Percentiles rank a stretch among this genome's conserved stretches.
Conservation (phyloP, 1,140 invertebrate species). For the Asobara japonica region DNA sequence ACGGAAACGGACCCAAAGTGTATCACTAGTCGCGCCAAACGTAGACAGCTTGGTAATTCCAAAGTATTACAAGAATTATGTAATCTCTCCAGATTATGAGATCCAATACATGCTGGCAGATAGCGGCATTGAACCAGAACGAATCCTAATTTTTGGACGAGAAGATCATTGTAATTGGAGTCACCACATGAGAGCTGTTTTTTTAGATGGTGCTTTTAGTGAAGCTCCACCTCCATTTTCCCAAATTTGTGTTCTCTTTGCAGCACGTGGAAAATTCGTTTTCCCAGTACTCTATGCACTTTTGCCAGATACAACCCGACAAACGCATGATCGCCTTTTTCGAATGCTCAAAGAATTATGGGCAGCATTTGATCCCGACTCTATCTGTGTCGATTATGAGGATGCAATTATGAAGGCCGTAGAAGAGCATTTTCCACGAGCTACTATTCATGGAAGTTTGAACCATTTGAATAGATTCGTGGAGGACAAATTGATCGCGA, state of each 20-base stretch:
- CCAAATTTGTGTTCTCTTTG: neutral
- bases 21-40: too few species aligned
- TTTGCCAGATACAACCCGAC: conserved; percentile 16
- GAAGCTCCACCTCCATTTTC: neutral
- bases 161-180: conserved; percentile 22
- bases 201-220: neutral
- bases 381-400: too few species aligned
- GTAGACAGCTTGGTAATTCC: neutral
- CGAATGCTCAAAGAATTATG: too few species aligned
- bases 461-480: too few species aligned
- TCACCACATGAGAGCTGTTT: neutral
- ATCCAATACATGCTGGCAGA: conserved; percentile 17
- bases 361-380: too few species aligned
- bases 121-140: conserved; percentile 1
- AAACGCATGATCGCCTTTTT: conserved; percentile 11
- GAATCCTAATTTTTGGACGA: conserved; percentile 23
- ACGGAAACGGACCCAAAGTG: too few species aligned
- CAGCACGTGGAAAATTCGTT: neutral
- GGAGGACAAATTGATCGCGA: too few species aligned
- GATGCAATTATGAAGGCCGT: too few species aligned
- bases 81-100: neutral
- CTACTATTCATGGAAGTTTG: too few species aligned
- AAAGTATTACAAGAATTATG: conserved; percentile 1
- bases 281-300: conserved; percentile 17
- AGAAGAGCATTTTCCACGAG: too few species aligned